Conservation (phyloP, 1,140 invertebrate species). For the Drosophila asahinai region DNA sequence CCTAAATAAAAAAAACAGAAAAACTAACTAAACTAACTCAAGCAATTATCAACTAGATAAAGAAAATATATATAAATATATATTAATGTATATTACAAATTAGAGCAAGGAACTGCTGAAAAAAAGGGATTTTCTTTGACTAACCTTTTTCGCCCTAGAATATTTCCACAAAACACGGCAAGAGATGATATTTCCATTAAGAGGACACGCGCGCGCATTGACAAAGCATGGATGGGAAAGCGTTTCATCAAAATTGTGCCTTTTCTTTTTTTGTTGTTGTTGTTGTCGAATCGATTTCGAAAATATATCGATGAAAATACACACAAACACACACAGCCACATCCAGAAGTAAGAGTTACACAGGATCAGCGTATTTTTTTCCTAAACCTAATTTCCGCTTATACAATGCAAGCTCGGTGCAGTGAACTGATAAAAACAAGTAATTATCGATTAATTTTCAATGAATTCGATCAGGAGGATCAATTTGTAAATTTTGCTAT, state of each 20-base stretch:
- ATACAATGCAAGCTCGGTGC: not conserved
- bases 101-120: conserved; percentile 32
- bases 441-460: not conserved
- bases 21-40: conserved; percentile 43
- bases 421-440: not conserved
- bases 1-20: conserved; percentile 6
- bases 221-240: conserved; percentile 69
- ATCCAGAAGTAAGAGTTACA: not conserved
- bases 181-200: conserved; percentile 29
- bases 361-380: not conserved
- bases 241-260: conserved; percentile 83
- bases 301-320: conserved; percentile 51
- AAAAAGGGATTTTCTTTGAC: conserved; percentile 31
- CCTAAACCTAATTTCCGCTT: not conserved
- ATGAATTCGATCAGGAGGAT: conserved; percentile 1
- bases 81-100: conserved; percentile 25
- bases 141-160: conserved; percentile 25
- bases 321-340: conserved; percentile 3
- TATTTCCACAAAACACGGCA: conserved; percentile 29
- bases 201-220: conserved; percentile 26
- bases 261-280: conserved; percentile 80
- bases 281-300: conserved; percentile 57
- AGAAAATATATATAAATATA: conserved; percentile 24
- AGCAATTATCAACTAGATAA: conserved; percentile 52
- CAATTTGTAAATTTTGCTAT: not conserved